Conservation (phyloP, 2,113 vertebrate genomes). For the Fulica atra region DNA sequence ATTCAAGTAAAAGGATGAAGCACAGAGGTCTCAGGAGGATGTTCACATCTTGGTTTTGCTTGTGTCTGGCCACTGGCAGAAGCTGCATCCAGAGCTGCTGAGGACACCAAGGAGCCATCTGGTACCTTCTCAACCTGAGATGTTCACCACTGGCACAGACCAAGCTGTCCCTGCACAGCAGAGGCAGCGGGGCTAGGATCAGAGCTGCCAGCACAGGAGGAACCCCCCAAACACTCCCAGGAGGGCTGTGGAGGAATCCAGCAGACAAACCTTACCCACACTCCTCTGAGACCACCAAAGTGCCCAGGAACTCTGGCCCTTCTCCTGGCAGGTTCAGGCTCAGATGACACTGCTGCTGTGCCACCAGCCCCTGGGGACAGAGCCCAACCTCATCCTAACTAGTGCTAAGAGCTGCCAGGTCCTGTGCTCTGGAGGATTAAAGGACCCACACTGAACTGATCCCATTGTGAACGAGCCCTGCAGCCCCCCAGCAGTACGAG, state of each 20-base stretch:
- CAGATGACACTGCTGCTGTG: neutral
- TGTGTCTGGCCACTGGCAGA: neutral
- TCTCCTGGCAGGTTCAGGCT: neutral
- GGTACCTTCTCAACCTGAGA: neutral
- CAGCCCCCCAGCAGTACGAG: neutral
- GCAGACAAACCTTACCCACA: neutral
- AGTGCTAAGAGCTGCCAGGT: neutral
- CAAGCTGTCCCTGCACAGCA: neutral
- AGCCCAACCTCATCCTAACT: neutral
- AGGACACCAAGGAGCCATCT: neutral
- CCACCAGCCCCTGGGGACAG: neutral
- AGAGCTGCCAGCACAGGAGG: neutral
- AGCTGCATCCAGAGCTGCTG: neutral
- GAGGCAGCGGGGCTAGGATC: neutral
- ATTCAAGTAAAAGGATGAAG: neutral
- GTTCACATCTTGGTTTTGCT: accelerated
- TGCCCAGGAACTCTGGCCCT: neutral
- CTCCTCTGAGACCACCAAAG: neutral
- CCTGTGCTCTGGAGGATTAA: neutral
- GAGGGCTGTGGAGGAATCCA: neutral
- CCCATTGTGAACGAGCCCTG: neutral
- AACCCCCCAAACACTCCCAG: neutral
- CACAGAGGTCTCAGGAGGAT: accelerated
- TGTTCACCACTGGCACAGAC: neutral
- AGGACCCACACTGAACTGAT: neutral